Evolutionary conservation across 1,140 invertebrate genomes (phyloP).

Genomic region (Amyelois transitella): DNA sequence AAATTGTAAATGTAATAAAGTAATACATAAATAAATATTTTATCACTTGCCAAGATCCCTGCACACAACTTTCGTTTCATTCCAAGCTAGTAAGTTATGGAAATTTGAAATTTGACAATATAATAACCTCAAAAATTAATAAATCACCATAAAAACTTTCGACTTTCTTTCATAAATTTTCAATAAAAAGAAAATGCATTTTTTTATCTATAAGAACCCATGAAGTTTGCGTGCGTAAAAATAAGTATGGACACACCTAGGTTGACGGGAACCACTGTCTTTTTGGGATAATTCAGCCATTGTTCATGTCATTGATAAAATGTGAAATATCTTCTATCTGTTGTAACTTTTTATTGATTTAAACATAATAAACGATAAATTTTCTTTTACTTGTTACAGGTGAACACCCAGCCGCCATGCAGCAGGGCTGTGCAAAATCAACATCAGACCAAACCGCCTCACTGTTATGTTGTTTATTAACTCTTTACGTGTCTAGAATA

Average conservation of each 20-base stretch:
- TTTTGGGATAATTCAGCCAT: not conserved
- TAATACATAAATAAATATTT: not conserved
- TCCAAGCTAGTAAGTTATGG: no score
- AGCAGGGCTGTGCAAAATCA: slow-evolving; percentile 57
- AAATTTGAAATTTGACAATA: not conserved
- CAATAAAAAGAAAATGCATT: no score
- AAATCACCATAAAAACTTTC: no score
- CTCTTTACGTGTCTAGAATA: slow-evolving; percentile 25
- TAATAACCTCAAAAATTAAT: no score
- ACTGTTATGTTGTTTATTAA: slow-evolving; percentile 34
- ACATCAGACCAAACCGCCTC: slow-evolving; percentile 41
- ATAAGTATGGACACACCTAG: no score
- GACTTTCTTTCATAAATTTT: no score
- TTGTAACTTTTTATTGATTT: no score
- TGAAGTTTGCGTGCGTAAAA: no score
- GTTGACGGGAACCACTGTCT: not conserved
- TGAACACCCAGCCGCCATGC: slow-evolving; percentile 65
- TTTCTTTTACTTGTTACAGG: slow-evolving; percentile 34
- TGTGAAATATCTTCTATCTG: no score
- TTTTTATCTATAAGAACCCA: not conserved
- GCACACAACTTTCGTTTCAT: not conserved
- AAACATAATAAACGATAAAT: not conserved
- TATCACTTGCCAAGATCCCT: not conserved
- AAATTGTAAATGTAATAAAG: not conserved
- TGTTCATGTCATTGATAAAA: not conserved